Conservation (phyloP, 2,888 invertebrate species). For the Lomographa bimaculata region DNA sequence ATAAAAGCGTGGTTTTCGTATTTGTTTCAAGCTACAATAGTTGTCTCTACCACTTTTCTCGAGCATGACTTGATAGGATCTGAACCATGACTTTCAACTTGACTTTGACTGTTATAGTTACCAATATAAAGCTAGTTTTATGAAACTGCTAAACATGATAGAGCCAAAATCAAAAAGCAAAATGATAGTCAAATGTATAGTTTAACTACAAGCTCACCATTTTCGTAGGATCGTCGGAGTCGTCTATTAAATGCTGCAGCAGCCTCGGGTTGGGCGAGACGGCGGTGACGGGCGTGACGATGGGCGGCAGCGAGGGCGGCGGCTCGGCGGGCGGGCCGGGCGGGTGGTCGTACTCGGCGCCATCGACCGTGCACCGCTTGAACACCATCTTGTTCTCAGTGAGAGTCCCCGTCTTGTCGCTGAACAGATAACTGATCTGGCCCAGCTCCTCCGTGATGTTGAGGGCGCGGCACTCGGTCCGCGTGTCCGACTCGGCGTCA, state of each 20-base stretch:
- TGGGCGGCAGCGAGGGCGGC: constrained; percentile 72
- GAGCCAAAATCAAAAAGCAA: no score
- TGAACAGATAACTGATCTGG: constrained; percentile 95
- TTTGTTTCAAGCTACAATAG: no score
- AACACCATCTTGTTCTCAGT: constrained; percentile 99
- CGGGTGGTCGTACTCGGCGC: constrained; percentile 94
- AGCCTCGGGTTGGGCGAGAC: constrained; percentile 72
- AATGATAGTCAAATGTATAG: no score
- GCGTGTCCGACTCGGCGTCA: constrained; percentile 91
- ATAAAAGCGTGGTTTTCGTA: no score
- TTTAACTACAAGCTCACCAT: no score
- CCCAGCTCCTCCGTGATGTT: constrained; percentile 99
- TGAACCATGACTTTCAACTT: no score
- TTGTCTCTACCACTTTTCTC: no score
- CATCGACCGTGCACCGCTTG: constrained; percentile 93
- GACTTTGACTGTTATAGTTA: no score
- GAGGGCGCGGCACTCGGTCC: constrained; percentile 92
- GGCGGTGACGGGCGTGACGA: constrained; percentile 71
- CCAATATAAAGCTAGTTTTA: no score
- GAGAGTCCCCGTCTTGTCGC: constrained; percentile 98
- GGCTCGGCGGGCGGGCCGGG: constrained; percentile 88
- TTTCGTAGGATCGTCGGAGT: constrained; percentile 71
- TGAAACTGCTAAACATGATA: no score
- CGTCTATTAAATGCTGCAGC: constrained; percentile 66
- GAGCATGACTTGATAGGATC: no score